These are phyloP conservation scores for Euschistus heros DNA, from an alignment of 1,140 invertebrate genomes.

Conservation along the genomic window DNA sequence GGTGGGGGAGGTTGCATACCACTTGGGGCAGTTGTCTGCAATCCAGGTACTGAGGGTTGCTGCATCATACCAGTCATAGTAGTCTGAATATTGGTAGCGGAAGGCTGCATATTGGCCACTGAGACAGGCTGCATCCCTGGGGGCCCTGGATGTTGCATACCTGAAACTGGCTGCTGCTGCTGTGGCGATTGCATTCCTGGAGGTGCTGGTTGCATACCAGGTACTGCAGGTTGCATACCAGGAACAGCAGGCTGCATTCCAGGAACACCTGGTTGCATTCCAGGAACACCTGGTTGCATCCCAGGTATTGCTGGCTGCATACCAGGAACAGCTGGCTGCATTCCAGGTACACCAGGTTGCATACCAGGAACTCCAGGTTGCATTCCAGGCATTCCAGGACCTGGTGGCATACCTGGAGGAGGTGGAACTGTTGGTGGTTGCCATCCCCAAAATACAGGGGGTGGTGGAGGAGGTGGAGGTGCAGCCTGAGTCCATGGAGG, in stretches of 20 bases:
- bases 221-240: slow-evolving; percentile 33
- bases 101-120: slow-evolving; percentile 31
- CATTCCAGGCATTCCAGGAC: neutral
- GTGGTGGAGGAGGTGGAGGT: slow-evolving; percentile 34
- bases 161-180: slow-evolving; percentile 35
- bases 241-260: slow-evolving; percentile 41
- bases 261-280: slow-evolving; percentile 38
- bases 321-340: slow-evolving; percentile 32
- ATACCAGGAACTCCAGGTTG: neutral
- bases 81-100: slow-evolving; percentile 35
- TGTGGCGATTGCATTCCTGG: slow-evolving; percentile 35
- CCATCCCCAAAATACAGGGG: slow-evolving; percentile 16
- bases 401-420: slow-evolving; percentile 33
- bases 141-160: slow-evolving; percentile 30
- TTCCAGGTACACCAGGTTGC: slow-evolving; percentile 25
- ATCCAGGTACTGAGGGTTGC: too few relatives aligned
- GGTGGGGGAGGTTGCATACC: slow-evolving; percentile 43
- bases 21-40: too few relatives aligned
- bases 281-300: slow-evolving; percentile 32
- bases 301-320: slow-evolving; percentile 39
- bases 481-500: slow-evolving; percentile 25
- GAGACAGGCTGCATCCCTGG: slow-evolving; percentile 20
- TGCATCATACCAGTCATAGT: slow-evolving; percentile 42
- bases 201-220: too few relatives aligned
- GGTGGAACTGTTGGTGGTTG: slow-evolving; percentile 33